These are phyloP conservation scores for Spea bombifrons DNA, from an alignment of 2,113 vertebrate genomes.

Conservation along the genomic window DNA sequence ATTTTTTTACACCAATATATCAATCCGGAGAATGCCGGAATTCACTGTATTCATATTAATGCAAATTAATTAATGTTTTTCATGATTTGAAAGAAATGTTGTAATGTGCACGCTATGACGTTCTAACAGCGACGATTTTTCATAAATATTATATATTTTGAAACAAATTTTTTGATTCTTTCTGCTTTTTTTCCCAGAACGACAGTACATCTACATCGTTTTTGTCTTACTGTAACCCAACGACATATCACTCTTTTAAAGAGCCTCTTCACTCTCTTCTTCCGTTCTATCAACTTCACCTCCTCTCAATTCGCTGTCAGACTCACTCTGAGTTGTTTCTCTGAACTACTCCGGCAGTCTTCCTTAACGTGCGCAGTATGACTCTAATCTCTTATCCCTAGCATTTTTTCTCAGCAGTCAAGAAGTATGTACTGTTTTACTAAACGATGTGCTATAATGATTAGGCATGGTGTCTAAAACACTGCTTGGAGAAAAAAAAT, in stretches of 20 bases:
- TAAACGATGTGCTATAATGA: conserved; percentile 18
- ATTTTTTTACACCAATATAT: no score
- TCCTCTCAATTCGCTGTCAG: conserved; percentile 41
- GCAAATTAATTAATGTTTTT: no score
- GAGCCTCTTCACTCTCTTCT: conserved; percentile 28
- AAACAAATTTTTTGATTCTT: no score
- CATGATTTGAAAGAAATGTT: no score
- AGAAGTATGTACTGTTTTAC: conserved; percentile 32
- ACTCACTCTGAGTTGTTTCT: conserved; percentile 17
- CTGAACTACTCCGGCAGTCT: conserved; percentile 36
- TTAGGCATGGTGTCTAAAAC: conserved; percentile 19
- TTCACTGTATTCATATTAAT: no score
- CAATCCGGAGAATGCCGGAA: no score
- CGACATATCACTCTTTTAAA: conserved; percentile 1
- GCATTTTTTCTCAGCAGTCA: conserved; percentile 44
- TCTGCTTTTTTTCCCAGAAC: no score
- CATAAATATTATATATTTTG: no score
- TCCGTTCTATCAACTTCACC: conserved; percentile 38
- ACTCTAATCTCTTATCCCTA: conserved; percentile 34
- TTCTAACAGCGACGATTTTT: no score
- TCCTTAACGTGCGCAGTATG: conserved; percentile 14
- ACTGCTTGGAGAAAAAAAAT: no score
- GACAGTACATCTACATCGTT: neutral
- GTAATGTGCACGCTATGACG: no score
- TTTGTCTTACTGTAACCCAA: neutral